Evolutionary conservation across 2,888 invertebrate species (phyloP).

Genomic region (Acanthococcus lagerstroemiae): DNA sequence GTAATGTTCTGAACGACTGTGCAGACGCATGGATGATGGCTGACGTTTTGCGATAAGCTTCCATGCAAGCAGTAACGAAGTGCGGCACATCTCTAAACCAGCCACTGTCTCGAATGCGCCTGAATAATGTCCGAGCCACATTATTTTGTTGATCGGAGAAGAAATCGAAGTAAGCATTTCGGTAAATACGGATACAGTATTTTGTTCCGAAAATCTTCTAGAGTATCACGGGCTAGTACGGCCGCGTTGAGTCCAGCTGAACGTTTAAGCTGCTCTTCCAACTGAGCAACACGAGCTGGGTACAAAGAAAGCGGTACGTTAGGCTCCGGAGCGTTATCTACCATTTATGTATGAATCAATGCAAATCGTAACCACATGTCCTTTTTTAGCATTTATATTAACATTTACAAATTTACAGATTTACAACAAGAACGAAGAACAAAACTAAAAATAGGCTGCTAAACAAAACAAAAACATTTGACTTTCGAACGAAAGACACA

Average conservation of each 20-base stretch:
- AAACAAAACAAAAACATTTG: too few relatives aligned
- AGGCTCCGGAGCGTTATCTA: too few relatives aligned
- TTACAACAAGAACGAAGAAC: too few relatives aligned
- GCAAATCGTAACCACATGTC: too few relatives aligned
- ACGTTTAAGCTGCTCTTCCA: neutral
- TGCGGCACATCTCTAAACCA: neutral
- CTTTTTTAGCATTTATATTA: too few relatives aligned
- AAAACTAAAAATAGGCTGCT: too few relatives aligned
- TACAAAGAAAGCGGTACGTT: too few relatives aligned
- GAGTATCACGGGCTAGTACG: slow-evolving; percentile 1
- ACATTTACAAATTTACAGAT: too few relatives aligned
- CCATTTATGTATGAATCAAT: too few relatives aligned
- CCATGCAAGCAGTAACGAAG: neutral
- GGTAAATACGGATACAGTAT: neutral
- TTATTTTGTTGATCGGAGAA: slow-evolving; percentile 4
- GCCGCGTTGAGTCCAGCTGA: slow-evolving; percentile 6
- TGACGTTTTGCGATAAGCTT: slow-evolving; percentile 1
- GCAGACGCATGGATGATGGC: slow-evolving; percentile 1
- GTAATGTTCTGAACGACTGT: neutral
- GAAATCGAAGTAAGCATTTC: slow-evolving; percentile 4
- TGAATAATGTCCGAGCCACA: slow-evolving; percentile 2
- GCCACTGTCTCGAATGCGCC: neutral
- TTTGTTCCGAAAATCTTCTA: slow-evolving; percentile 4
- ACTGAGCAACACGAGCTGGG: neutral
- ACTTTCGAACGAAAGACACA: too few relatives aligned